phyloP scores from a whole-genome alignment of 1,140 invertebrate species.

The Ylistrum balloti region DNA sequence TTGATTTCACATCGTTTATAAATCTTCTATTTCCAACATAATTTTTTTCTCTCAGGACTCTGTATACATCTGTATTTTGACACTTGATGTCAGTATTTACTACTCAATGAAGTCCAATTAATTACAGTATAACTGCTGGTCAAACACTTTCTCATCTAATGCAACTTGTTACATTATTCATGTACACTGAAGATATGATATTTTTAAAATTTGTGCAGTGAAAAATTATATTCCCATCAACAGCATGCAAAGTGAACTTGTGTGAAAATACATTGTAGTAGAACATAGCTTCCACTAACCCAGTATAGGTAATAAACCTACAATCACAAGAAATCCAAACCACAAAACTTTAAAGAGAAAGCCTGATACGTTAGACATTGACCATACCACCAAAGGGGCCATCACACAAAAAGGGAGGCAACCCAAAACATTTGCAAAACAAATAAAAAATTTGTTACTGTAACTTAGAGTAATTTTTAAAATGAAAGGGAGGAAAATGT shows the following conservation, averaged over 20 bases:
- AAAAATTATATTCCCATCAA: slow-evolving; percentile 17
- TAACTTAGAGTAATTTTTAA: too few species aligned
- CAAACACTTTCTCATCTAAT: too few species aligned
- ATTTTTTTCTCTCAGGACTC: too few species aligned
- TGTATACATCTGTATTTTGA: too few species aligned
- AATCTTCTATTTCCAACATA: too few species aligned
- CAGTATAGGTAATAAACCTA: neutral
- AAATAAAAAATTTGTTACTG: neutral
- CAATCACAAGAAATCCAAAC: slow-evolving; percentile 1
- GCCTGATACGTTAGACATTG: neutral
- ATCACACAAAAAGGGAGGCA: neutral
- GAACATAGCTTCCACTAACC: neutral
- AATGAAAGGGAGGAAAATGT: too few species aligned
- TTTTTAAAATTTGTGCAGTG: neutral
- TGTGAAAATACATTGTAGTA: neutral
- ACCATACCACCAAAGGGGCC: neutral
- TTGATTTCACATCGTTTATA: too few species aligned
- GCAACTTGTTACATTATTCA: neutral
- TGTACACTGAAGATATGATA: neutral
- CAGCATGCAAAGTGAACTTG: slow-evolving; percentile 33
- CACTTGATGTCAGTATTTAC: too few species aligned
- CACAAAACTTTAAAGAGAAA: neutral
- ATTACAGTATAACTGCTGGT: too few species aligned
- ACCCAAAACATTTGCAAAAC: neutral
- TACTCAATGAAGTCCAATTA: too few species aligned